phyloP scores from a whole-genome alignment of 2,797 vertebrate species.

The Acanthopagrus latus region DNA sequence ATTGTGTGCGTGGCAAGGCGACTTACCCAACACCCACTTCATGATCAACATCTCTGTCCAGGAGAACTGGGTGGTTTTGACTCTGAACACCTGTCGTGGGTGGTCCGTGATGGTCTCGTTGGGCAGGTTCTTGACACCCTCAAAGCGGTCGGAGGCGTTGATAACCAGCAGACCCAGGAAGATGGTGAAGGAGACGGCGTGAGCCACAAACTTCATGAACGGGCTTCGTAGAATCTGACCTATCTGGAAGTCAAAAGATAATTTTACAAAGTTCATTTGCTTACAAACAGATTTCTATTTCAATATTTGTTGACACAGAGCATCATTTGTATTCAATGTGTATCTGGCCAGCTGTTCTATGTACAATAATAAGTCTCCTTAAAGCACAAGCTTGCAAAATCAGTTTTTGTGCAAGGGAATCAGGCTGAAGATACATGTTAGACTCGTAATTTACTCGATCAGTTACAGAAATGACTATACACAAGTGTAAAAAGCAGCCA shows the following conservation, averaged over 20 bases:
- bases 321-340: background rate
- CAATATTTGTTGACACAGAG: background rate
- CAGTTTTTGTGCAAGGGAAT: background rate
- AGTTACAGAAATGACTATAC: background rate
- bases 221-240: slow-evolving; percentile 95
- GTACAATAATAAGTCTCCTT: background rate
- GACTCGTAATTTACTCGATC: background rate
- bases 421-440: background rate
- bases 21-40: slow-evolving; percentile 98
- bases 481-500: slow-evolving; percentile 14
- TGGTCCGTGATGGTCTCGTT: slow-evolving; percentile 97
- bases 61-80: slow-evolving; percentile 98
- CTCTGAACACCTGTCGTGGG: slow-evolving; percentile 94
- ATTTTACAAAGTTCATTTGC: background rate
- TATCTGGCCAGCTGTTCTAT: background rate
- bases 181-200: slow-evolving; percentile 97
- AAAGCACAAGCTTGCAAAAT: background rate
- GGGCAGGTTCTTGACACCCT: slow-evolving; percentile 95
- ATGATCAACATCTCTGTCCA: slow-evolving; percentile 99
- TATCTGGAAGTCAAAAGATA: slow-evolving; percentile 81
- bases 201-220: slow-evolving; percentile 99
- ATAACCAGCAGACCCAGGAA: slow-evolving; percentile 94
- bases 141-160: slow-evolving; percentile 96
- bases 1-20: background rate
- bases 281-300: background rate